Base-by-base conservation (phyloP, 1,140 invertebrate species). In the Stratiolaelaps scimitus region DNA sequence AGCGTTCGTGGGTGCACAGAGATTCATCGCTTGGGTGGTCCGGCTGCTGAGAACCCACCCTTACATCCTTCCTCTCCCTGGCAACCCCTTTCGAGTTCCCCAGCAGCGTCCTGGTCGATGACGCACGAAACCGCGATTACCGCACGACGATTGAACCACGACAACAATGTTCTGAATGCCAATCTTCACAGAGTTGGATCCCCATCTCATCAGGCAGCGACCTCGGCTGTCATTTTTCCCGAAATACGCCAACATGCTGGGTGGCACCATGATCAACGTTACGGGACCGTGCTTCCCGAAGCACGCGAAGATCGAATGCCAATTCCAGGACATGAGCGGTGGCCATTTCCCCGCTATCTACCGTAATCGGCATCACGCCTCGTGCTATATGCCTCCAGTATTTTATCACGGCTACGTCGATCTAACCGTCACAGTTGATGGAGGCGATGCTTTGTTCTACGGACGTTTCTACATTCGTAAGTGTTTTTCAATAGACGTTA, bases 191-290 rank as follows among this genome's bases (percentile, higher is more conserved):
- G 69, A 70, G 26, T 60, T 73, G n/a, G 71, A 73, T 34, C 70
- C 70, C 1, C 72, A 73, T 56, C 68, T 72, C 66, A 65, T 64
- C 17, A 70, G 15, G 15, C 53, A 72, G 40, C 70, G 72, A 47
- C 78, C 90, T 67, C 84, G 84, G 0, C 74, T 94, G 29, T 83
- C 88, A 64, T 92, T 94, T 72, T 88, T 91, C 0, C 89, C 92
- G 0, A 88, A 93, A 75, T 90, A 87, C 73, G 90, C 91, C 19
- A 91, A 91, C 74, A 95, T 96, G 92, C 77, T 96, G 53, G 91
- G 91, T 2, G 91, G 91, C 10, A 92, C 89, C 0, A 83, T 93
- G 48, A 89, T 96, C 4, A 94, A 95, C 72, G 88, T 96, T 29
- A 94, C 91, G 0, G 92, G 92, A 0, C 92, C 92, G 10, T 96